These are phyloP conservation scores for Brenthis daphne DNA, from an alignment of 2,888 invertebrate genomes.

Conservation along the genomic window DNA sequence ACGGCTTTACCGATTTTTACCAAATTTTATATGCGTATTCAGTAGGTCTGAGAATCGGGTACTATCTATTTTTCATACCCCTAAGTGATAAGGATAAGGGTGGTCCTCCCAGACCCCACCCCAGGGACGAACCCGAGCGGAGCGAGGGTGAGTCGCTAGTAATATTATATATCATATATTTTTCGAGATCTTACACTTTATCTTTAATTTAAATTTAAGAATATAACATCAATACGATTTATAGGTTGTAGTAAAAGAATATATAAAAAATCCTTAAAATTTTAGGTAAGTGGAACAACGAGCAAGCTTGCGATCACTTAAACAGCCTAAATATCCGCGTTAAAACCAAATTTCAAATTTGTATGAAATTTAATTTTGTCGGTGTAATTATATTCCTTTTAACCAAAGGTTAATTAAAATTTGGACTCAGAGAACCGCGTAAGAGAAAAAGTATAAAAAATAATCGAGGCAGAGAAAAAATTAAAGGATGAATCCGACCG, in stretches of 20 bases:
- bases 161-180: too few relatives aligned
- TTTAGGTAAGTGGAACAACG: not conserved
- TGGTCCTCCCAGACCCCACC: too few relatives aligned
- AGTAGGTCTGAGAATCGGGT: too few relatives aligned
- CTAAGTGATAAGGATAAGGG: too few relatives aligned
- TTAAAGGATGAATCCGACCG: slow-evolving; percentile 67
- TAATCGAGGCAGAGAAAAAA: slow-evolving; percentile 61
- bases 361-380: slow-evolving; percentile 26
- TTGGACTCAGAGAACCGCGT: slow-evolving; percentile 29
- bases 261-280: not conserved
- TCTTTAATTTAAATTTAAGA: too few relatives aligned
- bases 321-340: slow-evolving; percentile 8
- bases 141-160: too few relatives aligned
- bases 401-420: slow-evolving; percentile 35
- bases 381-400: slow-evolving; percentile 28
- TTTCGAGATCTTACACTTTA: too few relatives aligned
- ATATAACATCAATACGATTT: too few relatives aligned
- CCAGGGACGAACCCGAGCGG: too few relatives aligned
- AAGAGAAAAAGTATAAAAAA: slow-evolving; percentile 44
- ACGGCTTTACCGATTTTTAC: too few relatives aligned
- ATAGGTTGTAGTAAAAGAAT: not conserved
- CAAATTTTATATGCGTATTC: too few relatives aligned
- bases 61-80: too few relatives aligned
- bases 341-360: slow-evolving; percentile 11
- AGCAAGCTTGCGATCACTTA: slow-evolving; percentile 24